phyloP scores from a whole-genome alignment of 92 coral and sea anemone species.

The Pocillopora grandis region DNA sequence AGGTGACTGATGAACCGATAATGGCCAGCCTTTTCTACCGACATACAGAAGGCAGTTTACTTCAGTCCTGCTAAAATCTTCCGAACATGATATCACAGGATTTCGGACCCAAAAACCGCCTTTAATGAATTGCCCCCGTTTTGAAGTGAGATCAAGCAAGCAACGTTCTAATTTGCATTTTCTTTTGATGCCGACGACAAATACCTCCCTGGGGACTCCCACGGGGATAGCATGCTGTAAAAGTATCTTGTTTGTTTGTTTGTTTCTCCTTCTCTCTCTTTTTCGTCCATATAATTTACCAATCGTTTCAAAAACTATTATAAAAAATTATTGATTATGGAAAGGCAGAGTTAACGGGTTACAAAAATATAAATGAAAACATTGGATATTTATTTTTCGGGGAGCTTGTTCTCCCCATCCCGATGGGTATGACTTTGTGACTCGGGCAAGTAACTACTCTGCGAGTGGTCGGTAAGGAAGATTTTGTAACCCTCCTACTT shows the following conservation, averaged over 20 bases:
- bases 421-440: background rate
- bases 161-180: constrained; percentile 18
- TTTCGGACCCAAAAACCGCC: background rate
- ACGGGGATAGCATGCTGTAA: background rate
- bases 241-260: no score
- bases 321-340: no score
- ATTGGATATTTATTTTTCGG: no score
- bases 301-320: no score
- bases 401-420: background rate
- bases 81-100: background rate
- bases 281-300: no score
- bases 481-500: background rate
- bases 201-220: background rate
- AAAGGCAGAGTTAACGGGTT: no score
- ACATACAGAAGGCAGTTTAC: background rate
- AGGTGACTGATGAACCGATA: constrained; percentile 4
- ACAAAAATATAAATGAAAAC: no score
- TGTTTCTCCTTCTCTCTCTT: no score
- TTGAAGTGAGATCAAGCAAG: background rate
- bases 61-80: constrained; percentile 6
- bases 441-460: background rate
- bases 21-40: background rate
- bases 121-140: background rate
- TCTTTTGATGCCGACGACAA: constrained; percentile 8
- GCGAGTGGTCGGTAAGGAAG: background rate